phyloP scores from a whole-genome alignment of 2,888 invertebrate species.

The Conchocele bisecta region DNA sequence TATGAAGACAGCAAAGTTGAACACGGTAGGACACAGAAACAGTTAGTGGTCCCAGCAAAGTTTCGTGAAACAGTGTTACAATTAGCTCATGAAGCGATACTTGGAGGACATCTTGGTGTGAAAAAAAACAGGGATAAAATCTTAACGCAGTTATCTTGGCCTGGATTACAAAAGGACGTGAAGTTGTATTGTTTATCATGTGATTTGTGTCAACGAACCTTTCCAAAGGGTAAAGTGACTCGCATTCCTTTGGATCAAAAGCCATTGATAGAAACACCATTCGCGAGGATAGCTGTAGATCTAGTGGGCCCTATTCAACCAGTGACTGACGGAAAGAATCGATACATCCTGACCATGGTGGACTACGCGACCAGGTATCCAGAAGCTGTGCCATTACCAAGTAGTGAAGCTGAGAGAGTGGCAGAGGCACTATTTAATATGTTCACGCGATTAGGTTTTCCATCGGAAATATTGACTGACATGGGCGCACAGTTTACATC shows the following conservation, averaged over 20 bases:
- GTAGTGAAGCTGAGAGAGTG: slow-evolving; percentile 18
- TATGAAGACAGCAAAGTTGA: neutral
- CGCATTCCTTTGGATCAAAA: slow-evolving; percentile 1
- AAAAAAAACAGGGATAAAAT: slow-evolving; percentile 7
- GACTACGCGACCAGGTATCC: slow-evolving; percentile 27
- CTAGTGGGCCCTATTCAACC: slow-evolving; percentile 35
- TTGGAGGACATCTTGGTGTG: neutral
- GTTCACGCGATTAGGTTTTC: too few relatives aligned
- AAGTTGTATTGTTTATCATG: neutral
- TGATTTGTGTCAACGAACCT: slow-evolving; percentile 12
- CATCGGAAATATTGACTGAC: too few relatives aligned
- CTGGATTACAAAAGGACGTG: neutral
- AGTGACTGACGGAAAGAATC: slow-evolving; percentile 7
- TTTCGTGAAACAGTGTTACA: neutral
- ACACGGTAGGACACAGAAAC: neutral
- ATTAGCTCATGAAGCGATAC: slow-evolving; percentile 5
- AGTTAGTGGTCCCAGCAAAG: neutral
- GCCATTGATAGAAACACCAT: slow-evolving; percentile 15
- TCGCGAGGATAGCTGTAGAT: slow-evolving; percentile 33
- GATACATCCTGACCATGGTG: slow-evolving; percentile 34
- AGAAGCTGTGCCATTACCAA: too few relatives aligned
- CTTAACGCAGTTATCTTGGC: neutral
- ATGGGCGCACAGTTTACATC: slow-evolving; percentile 49
- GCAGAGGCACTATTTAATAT: slow-evolving; percentile 38
- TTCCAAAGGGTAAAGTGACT: slow-evolving; percentile 2